A percentile compares a stretch with the other conserved stretches of the same genome.
Conservation (phyloP, 1,140 invertebrate species). For the Trichomalopsis sarcophagae region DNA sequence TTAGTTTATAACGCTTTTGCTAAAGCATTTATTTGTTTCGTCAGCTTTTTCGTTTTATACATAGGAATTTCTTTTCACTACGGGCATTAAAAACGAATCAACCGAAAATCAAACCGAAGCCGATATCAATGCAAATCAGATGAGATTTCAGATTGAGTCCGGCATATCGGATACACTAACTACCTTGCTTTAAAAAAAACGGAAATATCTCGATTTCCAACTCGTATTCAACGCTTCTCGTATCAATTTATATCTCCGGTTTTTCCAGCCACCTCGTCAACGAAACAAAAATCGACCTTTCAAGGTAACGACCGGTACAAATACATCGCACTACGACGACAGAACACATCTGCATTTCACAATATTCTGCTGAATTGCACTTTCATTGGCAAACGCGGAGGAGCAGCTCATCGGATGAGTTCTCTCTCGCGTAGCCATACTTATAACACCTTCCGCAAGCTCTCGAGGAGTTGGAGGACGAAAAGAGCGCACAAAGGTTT, state of each 20-base stretch:
- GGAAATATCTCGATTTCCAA: not conserved
- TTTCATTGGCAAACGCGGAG: not conserved
- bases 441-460: not conserved
- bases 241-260: too few relatives aligned
- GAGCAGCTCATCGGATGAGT: not conserved
- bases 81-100: constrained; percentile 23
- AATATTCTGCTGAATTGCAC: too few relatives aligned
- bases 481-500: constrained; percentile 38
- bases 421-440: too few relatives aligned
- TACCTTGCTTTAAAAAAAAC: constrained; percentile 17
- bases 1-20: too few relatives aligned
- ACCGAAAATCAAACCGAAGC: not conserved
- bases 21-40: not conserved
- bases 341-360: too few relatives aligned
- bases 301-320: too few relatives aligned
- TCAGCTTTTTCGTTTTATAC: constrained; percentile 28
- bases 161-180: not conserved
- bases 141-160: constrained; percentile 5
- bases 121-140: constrained; percentile 43
- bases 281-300: too few relatives aligned
- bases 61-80: not conserved
- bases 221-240: too few relatives aligned
- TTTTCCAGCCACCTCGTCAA: too few relatives aligned
- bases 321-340: too few relatives aligned
- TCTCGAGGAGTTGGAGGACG: not conserved